phyloP scores from a whole-genome alignment of 1,140 invertebrate genomes.

The Meloidogyne floridensis region DNA sequence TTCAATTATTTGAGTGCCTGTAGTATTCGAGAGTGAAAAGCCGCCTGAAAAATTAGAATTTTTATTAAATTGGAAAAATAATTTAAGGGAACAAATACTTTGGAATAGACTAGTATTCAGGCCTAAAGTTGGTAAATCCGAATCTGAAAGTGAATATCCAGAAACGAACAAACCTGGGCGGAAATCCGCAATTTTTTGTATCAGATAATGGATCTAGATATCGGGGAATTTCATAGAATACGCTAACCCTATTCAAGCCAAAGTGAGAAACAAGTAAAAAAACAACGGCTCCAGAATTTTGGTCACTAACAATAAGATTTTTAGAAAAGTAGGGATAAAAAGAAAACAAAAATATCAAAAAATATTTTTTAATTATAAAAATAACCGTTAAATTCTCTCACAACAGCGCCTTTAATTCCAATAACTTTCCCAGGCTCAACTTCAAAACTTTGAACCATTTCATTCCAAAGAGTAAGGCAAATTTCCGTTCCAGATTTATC shows the following conservation, averaged over 20 bases:
- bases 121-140: no score
- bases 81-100: no score
- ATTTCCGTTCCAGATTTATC: conserved; percentile 82
- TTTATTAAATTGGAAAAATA: not conserved
- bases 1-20: conserved; percentile 15
- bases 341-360: no score
- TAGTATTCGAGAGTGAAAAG: conserved; percentile 35
- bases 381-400: conserved; percentile 56
- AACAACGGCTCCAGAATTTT: no score
- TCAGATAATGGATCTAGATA: no score
- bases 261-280: no score
- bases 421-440: conserved; percentile 47
- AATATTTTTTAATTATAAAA: not conserved
- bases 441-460: conserved; percentile 64
- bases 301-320: not conserved
- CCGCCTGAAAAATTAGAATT: conserved; percentile 46
- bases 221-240: no score
- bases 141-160: no score
- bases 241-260: no score
- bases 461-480: conserved; percentile 71
- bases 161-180: no score
- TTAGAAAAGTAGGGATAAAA: not conserved
- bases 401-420: conserved; percentile 56
- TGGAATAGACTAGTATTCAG: no score
- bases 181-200: no score